Evolutionary conservation across 2,888 invertebrate genomes (phyloP).

Genomic region (Luffia ferchaultella): DNA sequence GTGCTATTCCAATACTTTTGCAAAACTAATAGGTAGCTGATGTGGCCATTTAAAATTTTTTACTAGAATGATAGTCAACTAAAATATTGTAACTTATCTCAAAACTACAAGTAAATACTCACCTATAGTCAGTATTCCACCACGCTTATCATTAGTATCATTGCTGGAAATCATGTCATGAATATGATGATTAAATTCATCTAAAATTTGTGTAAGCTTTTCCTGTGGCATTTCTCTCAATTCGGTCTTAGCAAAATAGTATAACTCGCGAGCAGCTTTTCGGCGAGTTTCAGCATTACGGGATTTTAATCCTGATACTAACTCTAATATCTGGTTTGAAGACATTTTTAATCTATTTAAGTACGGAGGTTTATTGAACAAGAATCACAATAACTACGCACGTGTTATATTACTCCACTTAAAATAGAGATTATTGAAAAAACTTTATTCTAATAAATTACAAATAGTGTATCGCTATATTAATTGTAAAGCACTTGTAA

Average conservation of each 20-base stretch:
- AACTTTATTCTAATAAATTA: too few species aligned
- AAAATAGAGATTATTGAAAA: too few species aligned
- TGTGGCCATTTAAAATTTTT: too few species aligned
- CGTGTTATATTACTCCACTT: too few species aligned
- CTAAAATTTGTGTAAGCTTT: slow-evolving; percentile 84
- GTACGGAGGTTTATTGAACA: too few species aligned
- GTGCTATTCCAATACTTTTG: too few species aligned
- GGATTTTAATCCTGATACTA: slow-evolving; percentile 87
- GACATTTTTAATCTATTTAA: too few species aligned
- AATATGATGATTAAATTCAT: slow-evolving; percentile 94
- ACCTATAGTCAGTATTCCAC: slow-evolving; percentile 93
- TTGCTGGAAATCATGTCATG: slow-evolving; percentile 92
- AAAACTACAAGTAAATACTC: slow-evolving; percentile 18
- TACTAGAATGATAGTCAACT: too few species aligned
- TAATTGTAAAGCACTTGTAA: too few species aligned
- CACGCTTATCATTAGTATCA: slow-evolving; percentile 93
- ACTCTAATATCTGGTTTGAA: slow-evolving; percentile 70
- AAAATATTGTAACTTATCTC: not conserved
- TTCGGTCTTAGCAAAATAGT: slow-evolving; percentile 89
- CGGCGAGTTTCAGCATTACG: slow-evolving; percentile 84
- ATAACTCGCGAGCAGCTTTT: slow-evolving; percentile 87
- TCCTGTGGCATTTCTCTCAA: slow-evolving; percentile 88
- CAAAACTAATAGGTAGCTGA: too few species aligned
- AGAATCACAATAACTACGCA: too few species aligned
- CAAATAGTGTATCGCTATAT: too few species aligned